Base-by-base conservation (phyloP, 2,888 invertebrate species). In the Habrosyne pyritoides region DNA sequence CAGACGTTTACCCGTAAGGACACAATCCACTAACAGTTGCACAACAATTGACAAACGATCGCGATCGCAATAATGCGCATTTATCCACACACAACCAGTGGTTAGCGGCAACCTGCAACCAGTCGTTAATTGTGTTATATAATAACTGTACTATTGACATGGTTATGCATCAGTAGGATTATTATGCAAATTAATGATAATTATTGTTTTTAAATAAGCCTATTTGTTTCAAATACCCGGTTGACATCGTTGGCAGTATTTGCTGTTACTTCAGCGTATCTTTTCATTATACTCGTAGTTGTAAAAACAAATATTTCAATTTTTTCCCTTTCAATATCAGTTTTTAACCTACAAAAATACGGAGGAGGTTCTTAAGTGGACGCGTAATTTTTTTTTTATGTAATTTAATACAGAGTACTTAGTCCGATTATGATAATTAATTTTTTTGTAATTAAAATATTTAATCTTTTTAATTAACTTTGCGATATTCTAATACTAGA, bases 111-210 rank as follows among this genome's bases (percentile, higher is more conserved):
- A 48, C 22, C 26, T 0, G 24, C 48, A 48, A 48, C 30, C 30
- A 28, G 14, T 22, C 2, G 28, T 28, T 50, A 28, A 18, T 42
- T 42, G 21, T 50, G 21, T 50, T 50, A 50, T 50, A 14, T n/a
- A 50, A 50, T 30, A 10, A 18, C 14, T 42, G 18, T 42, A 36
- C 36, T 26, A 48, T 50, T 28, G 50, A 50, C 50, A 50, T 30
- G 50, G 50, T 50, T 49, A 24, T 14, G 24, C 24, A 7, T 47
- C 47, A n/a, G 24, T 22, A 6, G 47, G 24, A 12, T 21, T n/a
- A 24, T 47, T 22, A 47, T 47, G 24, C 2, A 21, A 47, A 47
- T 24, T 21, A n/a, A 22, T 12, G 1, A 18, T 42, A 42, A 42
- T 42, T 42, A 2, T 42, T 18, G 42, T 42, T 33, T 12, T 33